Evolutionary conservation across 1,140 invertebrate genomes (phyloP).

Genomic region (Drosophila triauraria): DNA sequence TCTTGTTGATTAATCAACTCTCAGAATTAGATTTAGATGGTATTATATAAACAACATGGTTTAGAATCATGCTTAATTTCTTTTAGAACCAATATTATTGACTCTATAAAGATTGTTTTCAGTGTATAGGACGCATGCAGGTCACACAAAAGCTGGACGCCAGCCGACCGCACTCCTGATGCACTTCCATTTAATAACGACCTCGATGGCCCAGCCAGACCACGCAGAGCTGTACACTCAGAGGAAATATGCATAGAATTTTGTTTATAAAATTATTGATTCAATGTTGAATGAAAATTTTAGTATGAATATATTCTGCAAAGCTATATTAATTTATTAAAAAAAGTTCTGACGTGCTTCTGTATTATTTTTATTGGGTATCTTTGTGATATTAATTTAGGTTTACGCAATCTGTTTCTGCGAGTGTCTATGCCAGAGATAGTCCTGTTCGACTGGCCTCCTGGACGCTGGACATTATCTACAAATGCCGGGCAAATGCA

Average conservation of each 20-base stretch:
- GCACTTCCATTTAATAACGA: constrained; percentile 74
- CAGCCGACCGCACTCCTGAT: constrained; percentile 47
- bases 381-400: no score
- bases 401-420: background rate
- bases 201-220: constrained; percentile 18
- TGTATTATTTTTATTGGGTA: no score
- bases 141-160: constrained; percentile 23
- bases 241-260: background rate
- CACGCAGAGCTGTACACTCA: constrained; percentile 1
- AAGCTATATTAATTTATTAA: background rate
- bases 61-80: no score
- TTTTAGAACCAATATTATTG: background rate
- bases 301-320: background rate
- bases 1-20: no score
- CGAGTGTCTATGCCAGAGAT: constrained; percentile 24
- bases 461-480: constrained; percentile 66
- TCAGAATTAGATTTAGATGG: no score
- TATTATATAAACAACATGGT: no score
- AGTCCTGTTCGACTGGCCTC: constrained; percentile 46
- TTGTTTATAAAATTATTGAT: no score
- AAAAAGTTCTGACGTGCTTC: background rate
- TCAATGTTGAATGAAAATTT: no score
- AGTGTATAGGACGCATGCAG: constrained; percentile 8
- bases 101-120: background rate
- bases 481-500: constrained; percentile 65